Evolutionary conservation across 1,140 invertebrate species (phyloP), one percentile per base, ranked within the genome.

Genomic region (Tribolium castaneum): DNA sequence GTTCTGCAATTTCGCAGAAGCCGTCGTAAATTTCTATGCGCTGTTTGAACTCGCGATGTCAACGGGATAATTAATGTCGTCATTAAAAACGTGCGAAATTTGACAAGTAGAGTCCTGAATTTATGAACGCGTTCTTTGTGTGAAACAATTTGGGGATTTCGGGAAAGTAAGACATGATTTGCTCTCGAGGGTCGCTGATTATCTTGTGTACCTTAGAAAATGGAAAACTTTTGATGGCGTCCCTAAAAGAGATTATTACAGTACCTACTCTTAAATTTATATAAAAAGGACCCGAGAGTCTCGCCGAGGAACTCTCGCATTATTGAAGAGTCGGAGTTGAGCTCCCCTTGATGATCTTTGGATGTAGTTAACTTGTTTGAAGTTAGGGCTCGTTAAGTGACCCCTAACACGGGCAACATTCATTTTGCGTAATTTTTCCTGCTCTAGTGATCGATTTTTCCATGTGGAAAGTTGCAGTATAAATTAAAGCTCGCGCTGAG

Each of bases 201-300:
- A 59, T 19, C 14, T n/a, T 30, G 54, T 59, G 54, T 25, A 19
- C 54, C 19, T 59, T 59, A 22, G 19, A 30, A 22, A 59, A 25
- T 25, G 54, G 54, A 22, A 59, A 59, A 59, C 16, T 59, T 59
- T 59, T 59, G 54, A 59, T 59, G 54, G 54, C 19, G 13, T 56
- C 16, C 19, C 14, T 19, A 56, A 56, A 56, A 19, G 54, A 56
- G 54, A 56, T 56, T 56, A 59, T 59, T 59, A 22, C 54, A 22
- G 19, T 25, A 30, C 13, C 54, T 30, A 59, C 16, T 59, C 54
- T 25, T 30, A 30, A 59, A 59, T 59, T 59, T 59, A 59, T 59
- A 59, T 59, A 59, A 59, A 59, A 59, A 59, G 54, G 54, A 59
- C 54, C 54, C 54, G 54, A 59, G 54, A 59, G 54, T 22, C 19